Conservation (phyloP, 2,797 vertebrate species). For the Sitta carolinensis region DNA sequence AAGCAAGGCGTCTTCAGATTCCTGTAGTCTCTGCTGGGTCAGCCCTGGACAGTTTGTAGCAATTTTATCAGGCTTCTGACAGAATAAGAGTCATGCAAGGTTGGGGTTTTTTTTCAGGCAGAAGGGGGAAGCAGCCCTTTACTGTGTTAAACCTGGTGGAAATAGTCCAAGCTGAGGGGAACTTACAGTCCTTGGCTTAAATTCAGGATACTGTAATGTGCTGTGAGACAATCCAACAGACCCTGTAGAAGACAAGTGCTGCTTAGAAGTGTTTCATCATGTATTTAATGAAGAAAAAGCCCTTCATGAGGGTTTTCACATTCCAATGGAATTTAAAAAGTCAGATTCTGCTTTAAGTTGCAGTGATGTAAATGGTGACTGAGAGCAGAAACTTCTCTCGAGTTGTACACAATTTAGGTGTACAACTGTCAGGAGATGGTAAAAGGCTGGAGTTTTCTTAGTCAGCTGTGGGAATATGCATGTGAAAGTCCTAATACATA, state of each 20-base stretch:
- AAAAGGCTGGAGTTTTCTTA: not conserved
- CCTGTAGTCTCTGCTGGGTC: not conserved
- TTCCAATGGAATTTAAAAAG: not conserved
- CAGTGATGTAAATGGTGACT: not conserved
- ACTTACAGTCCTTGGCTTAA: not conserved
- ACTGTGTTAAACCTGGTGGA: not conserved
- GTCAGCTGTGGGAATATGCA: not conserved
- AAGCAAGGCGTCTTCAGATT: not conserved
- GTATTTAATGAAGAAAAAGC: not conserved
- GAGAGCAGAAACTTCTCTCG: not conserved
- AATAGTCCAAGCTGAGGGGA: conserved; percentile 3
- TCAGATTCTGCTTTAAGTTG: not conserved
- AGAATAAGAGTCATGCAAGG: not conserved
- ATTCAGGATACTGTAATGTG: not conserved
- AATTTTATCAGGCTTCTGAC: not conserved
- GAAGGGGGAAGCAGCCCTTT: not conserved
- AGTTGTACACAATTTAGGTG: not conserved
- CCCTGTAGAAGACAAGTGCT: not conserved
- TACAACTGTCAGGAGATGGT: not conserved
- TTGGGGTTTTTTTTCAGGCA: not conserved
- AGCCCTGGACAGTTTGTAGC: not conserved
- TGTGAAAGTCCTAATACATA: not conserved
- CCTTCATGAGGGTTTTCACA: not conserved
- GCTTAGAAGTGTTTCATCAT: not conserved
- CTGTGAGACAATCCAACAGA: not conserved